These are phyloP conservation scores for Muscina levida DNA, from an alignment of 2,888 invertebrate species.

Conservation along the genomic window DNA sequence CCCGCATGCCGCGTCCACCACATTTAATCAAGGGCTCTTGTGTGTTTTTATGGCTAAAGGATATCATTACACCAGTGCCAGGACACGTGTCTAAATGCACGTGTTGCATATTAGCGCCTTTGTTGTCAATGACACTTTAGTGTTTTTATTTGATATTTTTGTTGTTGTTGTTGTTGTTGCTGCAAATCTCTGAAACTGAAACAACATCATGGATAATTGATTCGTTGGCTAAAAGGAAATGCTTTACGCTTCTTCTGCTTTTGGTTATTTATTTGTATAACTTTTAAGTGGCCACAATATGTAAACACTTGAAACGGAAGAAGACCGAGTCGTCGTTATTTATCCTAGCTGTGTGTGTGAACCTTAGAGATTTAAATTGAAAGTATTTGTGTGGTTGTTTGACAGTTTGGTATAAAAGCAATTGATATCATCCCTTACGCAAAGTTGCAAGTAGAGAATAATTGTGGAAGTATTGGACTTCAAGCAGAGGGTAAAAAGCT, in stretches of 20 bases:
- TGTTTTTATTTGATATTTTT: slow-evolving; percentile 20
- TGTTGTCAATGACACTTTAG: slow-evolving; percentile 44
- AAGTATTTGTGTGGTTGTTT: not conserved
- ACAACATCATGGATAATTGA: slow-evolving; percentile 56
- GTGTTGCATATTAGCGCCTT: slow-evolving; percentile 65
- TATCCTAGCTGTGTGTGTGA: too few relatives aligned
- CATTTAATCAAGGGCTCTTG: not conserved
- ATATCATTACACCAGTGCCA: slow-evolving; percentile 23
- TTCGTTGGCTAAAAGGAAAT: slow-evolving; percentile 34
- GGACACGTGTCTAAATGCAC: slow-evolving; percentile 66
- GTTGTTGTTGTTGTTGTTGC: not conserved
- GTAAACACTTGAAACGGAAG: slow-evolving; percentile 31
- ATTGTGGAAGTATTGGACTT: too few relatives aligned
- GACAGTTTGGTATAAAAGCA: not conserved
- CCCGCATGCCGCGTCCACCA: too few relatives aligned
- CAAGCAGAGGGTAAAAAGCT: too few relatives aligned
- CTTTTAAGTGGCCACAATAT: slow-evolving; percentile 47
- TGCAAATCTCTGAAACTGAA: slow-evolving; percentile 24
- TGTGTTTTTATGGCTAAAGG: slow-evolving; percentile 31
- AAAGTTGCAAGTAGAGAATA: too few relatives aligned
- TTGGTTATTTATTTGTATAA: slow-evolving; percentile 1
- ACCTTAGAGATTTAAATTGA: not conserved
- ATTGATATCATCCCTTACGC: slow-evolving; percentile 14
- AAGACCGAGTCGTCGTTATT: too few relatives aligned
- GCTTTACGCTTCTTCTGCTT: not conserved